phyloP scores from a whole-genome alignment of 2,797 vertebrate genomes.

The Mallotus villosus region DNA sequence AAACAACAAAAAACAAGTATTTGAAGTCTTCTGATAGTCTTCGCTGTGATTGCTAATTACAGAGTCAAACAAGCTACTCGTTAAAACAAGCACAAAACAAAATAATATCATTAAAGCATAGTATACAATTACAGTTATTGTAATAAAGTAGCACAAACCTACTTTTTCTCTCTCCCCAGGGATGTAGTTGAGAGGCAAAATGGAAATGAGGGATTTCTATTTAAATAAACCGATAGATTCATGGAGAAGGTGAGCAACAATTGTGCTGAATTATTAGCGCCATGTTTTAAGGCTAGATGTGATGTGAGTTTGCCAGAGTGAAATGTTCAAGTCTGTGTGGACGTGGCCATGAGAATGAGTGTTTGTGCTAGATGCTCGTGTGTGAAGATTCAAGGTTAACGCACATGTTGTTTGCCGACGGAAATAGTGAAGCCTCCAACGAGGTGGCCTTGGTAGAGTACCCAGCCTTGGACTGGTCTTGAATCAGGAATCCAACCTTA shows the following conservation, averaged over 20 bases:
- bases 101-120: constrained; percentile 55
- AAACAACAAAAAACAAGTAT: constrained; percentile 54
- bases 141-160: constrained; percentile 54
- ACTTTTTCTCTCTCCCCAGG: constrained; percentile 34
- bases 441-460: too few species aligned
- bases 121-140: constrained; percentile 66
- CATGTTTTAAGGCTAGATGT: too few species aligned
- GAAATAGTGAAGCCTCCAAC: too few species aligned
- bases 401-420: too few species aligned
- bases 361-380: constrained; percentile 1
- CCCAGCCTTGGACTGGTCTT: too few species aligned
- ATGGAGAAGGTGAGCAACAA: too few species aligned
- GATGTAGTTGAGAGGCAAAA: constrained; percentile 18
- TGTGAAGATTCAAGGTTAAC: too few species aligned
- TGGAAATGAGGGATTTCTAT: constrained; percentile 44
- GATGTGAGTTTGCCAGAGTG: too few species aligned
- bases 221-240: constrained; percentile 33
- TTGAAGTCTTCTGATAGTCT: constrained; percentile 61
- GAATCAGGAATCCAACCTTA: too few species aligned
- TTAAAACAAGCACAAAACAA: constrained; percentile 49
- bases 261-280: too few species aligned
- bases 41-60: constrained; percentile 72
- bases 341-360: constrained; percentile 1
- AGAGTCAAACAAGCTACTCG: constrained; percentile 54
- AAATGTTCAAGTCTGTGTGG: too few species aligned